A percentile compares a stretch with the other conserved stretches of the same genome.
These are phyloP conservation scores for Saccostrea glomerata DNA, from an alignment of 1,140 invertebrate species.

Conservation along the genomic window DNA sequence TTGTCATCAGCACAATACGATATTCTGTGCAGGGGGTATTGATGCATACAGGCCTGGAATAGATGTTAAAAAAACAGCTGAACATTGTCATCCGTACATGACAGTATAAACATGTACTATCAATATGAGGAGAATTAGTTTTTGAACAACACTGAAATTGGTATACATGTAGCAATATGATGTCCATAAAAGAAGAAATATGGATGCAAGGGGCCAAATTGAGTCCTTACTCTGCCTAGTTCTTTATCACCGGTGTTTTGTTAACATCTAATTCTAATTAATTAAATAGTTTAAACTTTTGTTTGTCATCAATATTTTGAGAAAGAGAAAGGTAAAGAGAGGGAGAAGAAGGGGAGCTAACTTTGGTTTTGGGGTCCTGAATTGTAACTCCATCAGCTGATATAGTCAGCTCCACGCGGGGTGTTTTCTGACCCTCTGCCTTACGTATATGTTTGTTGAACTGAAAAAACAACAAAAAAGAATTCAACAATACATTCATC, in stretches of 20 bases:
- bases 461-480: conserved; percentile 65
- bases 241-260: too few relatives aligned
- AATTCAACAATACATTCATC: neutral
- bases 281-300: too few relatives aligned
- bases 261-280: too few relatives aligned
- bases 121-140: too few relatives aligned
- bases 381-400: conserved; percentile 97
- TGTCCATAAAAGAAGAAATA: too few relatives aligned
- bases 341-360: conserved; percentile 60
- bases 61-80: neutral
- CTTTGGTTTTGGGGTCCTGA: conserved; percentile 87
- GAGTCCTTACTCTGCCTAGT: too few relatives aligned
- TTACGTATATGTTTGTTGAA: conserved; percentile 96
- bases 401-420: conserved; percentile 94
- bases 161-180: too few relatives aligned
- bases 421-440: conserved; percentile 94
- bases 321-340: neutral
- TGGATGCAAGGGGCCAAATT: too few relatives aligned
- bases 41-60: conserved; percentile 88
- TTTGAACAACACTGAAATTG: too few relatives aligned
- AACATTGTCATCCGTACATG: too few relatives aligned
- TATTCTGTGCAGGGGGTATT: conserved; percentile 97
- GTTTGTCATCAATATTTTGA: too few relatives aligned
- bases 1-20: conserved; percentile 99
- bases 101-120: too few relatives aligned